Evolutionary conservation across 1,140 invertebrate genomes (phyloP).

Genomic region (Cecropterus lyciades): DNA sequence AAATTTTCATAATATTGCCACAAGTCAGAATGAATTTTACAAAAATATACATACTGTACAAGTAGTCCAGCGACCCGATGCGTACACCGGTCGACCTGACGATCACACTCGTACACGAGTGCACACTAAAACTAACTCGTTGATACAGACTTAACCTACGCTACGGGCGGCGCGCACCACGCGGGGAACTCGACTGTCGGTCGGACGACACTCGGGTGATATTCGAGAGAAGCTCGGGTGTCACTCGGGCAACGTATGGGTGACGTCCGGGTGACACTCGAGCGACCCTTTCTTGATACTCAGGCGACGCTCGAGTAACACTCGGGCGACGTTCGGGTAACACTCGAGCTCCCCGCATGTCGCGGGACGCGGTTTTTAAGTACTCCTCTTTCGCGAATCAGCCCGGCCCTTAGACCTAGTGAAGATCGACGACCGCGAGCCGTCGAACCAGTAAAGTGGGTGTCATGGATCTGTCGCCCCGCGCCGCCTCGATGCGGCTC

Average conservation of each 20-base stretch:
- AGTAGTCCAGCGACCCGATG: conserved; percentile 68
- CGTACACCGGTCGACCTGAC: conserved; percentile 53
- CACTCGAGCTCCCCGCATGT: neutral
- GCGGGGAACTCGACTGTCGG: neutral
- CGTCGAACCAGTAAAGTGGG: neutral
- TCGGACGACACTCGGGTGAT: neutral
- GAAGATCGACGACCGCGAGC: neutral
- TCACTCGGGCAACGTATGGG: neutral
- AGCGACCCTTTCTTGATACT: too few relatives aligned
- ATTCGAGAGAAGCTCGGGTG: too few relatives aligned
- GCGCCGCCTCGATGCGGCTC: neutral
- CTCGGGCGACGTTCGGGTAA: conserved; percentile 2
- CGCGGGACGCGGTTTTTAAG: neutral
- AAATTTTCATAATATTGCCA: conserved; percentile 79
- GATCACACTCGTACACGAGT: conserved; percentile 39
- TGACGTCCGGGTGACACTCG: conserved; percentile 1
- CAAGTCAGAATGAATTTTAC: conserved; percentile 79
- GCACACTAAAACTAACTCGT: conserved; percentile 74
- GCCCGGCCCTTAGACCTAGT: neutral
- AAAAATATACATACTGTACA: conserved; percentile 83
- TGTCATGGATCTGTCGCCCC: neutral
- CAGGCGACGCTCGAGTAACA: too few relatives aligned
- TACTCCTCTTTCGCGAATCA: neutral
- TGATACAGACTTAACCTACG: conserved; percentile 73
- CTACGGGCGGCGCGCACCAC: conserved; percentile 2